Base-by-base conservation (phyloP, 2,797 vertebrate genomes). In the Acropternis orthonyx region DNA sequence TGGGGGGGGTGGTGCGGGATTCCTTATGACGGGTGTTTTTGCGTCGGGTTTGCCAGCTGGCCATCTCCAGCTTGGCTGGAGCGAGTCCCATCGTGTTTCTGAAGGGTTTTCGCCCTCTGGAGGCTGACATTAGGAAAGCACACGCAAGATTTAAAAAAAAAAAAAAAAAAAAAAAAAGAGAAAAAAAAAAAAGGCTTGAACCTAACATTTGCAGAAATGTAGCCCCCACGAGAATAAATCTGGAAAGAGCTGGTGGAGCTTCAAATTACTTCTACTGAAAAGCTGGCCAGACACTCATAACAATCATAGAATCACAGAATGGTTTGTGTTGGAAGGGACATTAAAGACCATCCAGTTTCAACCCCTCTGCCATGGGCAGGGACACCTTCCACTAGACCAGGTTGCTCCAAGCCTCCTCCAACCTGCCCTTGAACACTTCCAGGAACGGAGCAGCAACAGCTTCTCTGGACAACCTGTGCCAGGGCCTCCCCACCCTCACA, bases 21-120 rank as follows among this genome's bases (percentile, higher is more conserved):
- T 79, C 51, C 41, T 59, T 48, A 15, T 8, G 23, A n/a, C 0
- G 1, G 10, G 6, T 55, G 26, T 58, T 59, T 59, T n/a, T 19
- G 23, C 28, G 23, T 28, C 0, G 2, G 17, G 44, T 93, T 66
- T 44, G 16, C 23, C n/a, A 83, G 58, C 34, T 41, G 37, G 46
- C 26, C 89, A 7, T 5, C 18, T 77, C 21, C 55, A 16, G 21
- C 18, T 49, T 7, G 34, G 11, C 48, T 20, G 44, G 17, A 71
- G 59, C 7, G 5, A 30, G 32, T 73, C 36, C 8, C 44, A 14
- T 48, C 1, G 0, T 36, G 48, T 49, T 66, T 62, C 39, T 16
- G 8, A 78, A 73, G 11, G 32, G 27, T 69, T 82, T 83, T 92
- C 93, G 93, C 96, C 96, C 89, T 93, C 96, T 97, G 86, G 91